Percentiles rank a stretch among this genome's conserved stretches.
phyloP scores from a whole-genome alignment of 2,113 vertebrate species.

The Macquaria ambigua region DNA sequence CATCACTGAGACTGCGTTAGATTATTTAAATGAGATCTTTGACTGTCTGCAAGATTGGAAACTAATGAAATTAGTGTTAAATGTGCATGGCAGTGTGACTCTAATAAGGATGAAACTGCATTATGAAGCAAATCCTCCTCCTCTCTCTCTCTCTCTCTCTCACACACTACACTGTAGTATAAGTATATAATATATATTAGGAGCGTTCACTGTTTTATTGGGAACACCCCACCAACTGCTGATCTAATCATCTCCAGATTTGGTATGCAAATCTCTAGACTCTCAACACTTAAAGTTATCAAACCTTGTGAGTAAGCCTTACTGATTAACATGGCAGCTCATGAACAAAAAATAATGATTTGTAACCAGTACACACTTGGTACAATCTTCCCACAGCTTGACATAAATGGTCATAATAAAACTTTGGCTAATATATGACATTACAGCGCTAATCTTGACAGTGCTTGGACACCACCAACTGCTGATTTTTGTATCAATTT shows the following conservation, averaged over 20 bases:
- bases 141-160: not conserved
- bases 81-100: conserved; percentile 22
- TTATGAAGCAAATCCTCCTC: conserved; percentile 27
- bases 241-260: conserved; percentile 7
- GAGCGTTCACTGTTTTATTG: not conserved
- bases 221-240: not conserved
- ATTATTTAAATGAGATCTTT: conserved; percentile 41
- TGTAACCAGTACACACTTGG: not conserved
- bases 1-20: not conserved
- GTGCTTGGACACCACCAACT: not conserved
- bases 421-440: not conserved
- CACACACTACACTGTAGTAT: not conserved
- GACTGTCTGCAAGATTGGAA: conserved; percentile 17
- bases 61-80: conserved; percentile 50
- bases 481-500: not conserved
- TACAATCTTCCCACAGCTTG: not conserved
- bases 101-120: conserved; percentile 37
- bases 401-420: not conserved
- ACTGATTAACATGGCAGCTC: not conserved
- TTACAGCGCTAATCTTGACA: too few species aligned
- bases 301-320: not conserved
- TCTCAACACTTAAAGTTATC: not conserved
- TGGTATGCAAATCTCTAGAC: not conserved
- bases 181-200: not conserved
- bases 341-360: not conserved